Conservation (phyloP, 2,113 vertebrate genomes). For the Seriola quinqueradiata region DNA sequence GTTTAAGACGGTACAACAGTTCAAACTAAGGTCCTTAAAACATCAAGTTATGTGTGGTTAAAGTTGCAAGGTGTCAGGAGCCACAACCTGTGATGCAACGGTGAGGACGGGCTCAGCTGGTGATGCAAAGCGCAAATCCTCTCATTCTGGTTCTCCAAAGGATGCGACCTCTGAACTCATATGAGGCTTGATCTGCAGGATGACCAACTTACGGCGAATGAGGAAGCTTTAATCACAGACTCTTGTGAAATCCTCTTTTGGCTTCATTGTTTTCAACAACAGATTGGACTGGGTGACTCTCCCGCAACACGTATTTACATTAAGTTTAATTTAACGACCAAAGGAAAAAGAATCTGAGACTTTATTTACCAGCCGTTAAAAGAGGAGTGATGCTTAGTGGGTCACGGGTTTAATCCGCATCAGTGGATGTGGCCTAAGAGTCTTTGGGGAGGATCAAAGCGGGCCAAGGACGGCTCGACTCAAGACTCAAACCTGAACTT, state of each 20-base stretch:
- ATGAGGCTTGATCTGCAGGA: neutral
- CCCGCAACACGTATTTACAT: neutral
- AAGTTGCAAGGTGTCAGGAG: no score
- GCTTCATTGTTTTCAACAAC: neutral
- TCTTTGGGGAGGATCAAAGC: conserved; percentile 16
- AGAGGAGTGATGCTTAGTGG: neutral
- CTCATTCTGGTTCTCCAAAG: no score
- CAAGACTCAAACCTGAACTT: neutral
- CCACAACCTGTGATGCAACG: no score
- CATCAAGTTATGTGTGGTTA: no score
- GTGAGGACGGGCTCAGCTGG: no score
- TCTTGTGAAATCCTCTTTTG: conserved; percentile 7
- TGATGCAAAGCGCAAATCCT: no score
- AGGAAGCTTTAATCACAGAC: conserved; percentile 34
- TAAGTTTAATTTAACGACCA: neutral
- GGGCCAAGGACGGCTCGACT: neutral
- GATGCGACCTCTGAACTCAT: neutral
- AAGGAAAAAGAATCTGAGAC: neutral
- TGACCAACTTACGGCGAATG: conserved; percentile 25
- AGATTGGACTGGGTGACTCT: neutral
- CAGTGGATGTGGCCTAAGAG: conserved; percentile 5
- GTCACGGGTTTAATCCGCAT: conserved; percentile 43
- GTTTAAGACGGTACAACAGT: no score
- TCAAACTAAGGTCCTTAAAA: no score
- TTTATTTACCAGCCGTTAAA: neutral